These are phyloP conservation scores for Oceanodroma leucorhoa DNA, from an alignment of 2,797 vertebrate genomes.

Conservation along the genomic window DNA sequence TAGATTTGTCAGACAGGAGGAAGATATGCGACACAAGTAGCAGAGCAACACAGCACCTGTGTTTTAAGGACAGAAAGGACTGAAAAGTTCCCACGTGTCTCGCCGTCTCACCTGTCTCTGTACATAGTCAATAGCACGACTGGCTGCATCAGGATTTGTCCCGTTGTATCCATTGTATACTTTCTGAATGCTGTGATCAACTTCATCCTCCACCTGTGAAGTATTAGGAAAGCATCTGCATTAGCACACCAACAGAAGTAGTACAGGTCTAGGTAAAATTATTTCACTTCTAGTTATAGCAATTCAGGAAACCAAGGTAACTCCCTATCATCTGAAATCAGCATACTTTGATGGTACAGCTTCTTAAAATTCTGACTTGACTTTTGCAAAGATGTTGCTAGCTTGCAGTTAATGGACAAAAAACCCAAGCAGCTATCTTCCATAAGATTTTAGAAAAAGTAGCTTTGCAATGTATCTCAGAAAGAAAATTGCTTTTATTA, in stretches of 20 bases:
- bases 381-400: not conserved
- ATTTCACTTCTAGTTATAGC: not conserved
- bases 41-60: not conserved
- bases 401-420: not conserved
- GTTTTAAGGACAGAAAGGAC: not conserved
- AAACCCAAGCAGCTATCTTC: not conserved
- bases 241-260: not conserved
- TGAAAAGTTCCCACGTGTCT: not conserved
- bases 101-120: conserved; percentile 87
- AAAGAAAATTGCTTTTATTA: not conserved
- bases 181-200: conserved; percentile 92
- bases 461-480: not conserved
- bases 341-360: not conserved
- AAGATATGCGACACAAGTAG: not conserved
- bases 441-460: not conserved
- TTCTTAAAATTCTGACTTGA: not conserved
- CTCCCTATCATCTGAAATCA: not conserved
- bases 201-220: conserved; percentile 90
- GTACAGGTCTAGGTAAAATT: not conserved
- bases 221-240: not conserved
- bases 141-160: conserved; percentile 91
- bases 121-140: conserved; percentile 96
- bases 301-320: not conserved
- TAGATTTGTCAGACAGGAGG: not conserved
- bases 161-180: conserved; percentile 95